Evolutionary conservation across 2,797 vertebrate species (phyloP).

Genomic region (Sebastes hubbsi): DNA sequence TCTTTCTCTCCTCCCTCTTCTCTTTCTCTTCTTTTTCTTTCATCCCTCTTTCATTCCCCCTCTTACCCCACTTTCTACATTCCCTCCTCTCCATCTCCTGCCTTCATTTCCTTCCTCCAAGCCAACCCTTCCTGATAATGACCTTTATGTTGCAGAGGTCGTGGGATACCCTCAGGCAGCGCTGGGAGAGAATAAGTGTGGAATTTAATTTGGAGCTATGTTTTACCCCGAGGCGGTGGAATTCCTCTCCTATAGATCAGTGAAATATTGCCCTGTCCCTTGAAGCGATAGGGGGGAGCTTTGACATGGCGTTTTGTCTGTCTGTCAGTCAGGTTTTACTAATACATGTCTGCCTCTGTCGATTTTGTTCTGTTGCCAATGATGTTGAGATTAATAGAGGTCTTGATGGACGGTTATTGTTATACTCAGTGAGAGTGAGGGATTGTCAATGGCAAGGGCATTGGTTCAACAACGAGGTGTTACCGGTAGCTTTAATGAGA

Average conservation of each 20-base stretch:
- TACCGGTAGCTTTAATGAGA: neutral
- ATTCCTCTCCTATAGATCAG: conserved; percentile 58
- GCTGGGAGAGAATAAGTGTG: conserved; percentile 43
- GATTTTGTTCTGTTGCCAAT: conserved; percentile 31
- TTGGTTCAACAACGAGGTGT: conserved; percentile 22
- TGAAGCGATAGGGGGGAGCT: conserved; percentile 29
- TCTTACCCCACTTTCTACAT: neutral
- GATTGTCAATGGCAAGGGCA: conserved; percentile 19
- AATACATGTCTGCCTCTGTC: conserved; percentile 26
- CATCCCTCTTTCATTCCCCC: neutral
- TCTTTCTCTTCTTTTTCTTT: neutral
- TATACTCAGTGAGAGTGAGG: conserved; percentile 17
- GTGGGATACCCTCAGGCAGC: conserved; percentile 55
- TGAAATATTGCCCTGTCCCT: conserved; percentile 52
- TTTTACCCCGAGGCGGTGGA: conserved; percentile 52
- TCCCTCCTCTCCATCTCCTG: neutral
- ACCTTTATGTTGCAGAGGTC: conserved; percentile 55
- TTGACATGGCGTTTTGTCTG: conserved; percentile 35
- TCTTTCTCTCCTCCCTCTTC: neutral
- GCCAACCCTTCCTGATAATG: conserved; percentile 34
- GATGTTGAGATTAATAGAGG: conserved; percentile 39
- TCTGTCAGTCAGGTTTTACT: conserved; percentile 41
- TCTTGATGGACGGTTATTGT: conserved; percentile 28
- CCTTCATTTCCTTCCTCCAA: neutral
- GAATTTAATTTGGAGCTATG: conserved; percentile 66